These are phyloP conservation scores for Euschistus heros DNA, from an alignment of 1,140 invertebrate species.

Conservation along the genomic window DNA sequence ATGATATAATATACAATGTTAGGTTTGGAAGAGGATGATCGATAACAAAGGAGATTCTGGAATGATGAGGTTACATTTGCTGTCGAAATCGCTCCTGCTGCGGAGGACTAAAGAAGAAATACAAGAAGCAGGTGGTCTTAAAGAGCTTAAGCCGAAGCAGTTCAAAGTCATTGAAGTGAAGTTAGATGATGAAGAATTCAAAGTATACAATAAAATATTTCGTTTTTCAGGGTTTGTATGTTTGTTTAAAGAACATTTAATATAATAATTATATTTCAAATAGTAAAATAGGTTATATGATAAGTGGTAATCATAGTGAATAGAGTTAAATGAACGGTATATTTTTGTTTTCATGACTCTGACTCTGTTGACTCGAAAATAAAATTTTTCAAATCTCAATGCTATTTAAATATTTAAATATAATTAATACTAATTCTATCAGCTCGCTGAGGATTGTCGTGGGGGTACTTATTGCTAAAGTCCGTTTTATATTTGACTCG, in stretches of 20 bases:
- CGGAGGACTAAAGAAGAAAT: constrained; percentile 73
- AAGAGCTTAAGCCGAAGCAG: constrained; percentile 53
- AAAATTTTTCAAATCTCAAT: too few species aligned
- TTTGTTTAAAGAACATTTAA: neutral
- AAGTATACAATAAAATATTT: constrained; percentile 58
- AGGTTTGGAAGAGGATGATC: constrained; percentile 55
- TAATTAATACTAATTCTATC: too few species aligned
- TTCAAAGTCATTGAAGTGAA: constrained; percentile 45
- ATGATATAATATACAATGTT: constrained; percentile 9
- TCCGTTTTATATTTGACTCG: too few species aligned
- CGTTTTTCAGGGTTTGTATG: constrained; percentile 28
- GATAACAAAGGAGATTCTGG: constrained; percentile 64
- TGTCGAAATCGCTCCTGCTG: constrained; percentile 72
- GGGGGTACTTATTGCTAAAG: too few species aligned
- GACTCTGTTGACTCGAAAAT: too few species aligned
- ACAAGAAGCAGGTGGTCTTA: constrained; percentile 44
- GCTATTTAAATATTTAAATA: too few species aligned
- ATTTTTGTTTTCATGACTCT: too few species aligned
- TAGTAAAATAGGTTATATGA: too few species aligned
- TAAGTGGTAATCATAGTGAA: too few species aligned
- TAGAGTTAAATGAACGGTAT: too few species aligned
- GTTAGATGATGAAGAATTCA: constrained; percentile 57
- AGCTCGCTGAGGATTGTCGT: too few species aligned
- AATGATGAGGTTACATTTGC: constrained; percentile 56
- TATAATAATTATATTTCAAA: too few species aligned